These are phyloP conservation scores for Alentia gelatinosa DNA, from an alignment of 2,888 invertebrate genomes.

Conservation along the genomic window DNA sequence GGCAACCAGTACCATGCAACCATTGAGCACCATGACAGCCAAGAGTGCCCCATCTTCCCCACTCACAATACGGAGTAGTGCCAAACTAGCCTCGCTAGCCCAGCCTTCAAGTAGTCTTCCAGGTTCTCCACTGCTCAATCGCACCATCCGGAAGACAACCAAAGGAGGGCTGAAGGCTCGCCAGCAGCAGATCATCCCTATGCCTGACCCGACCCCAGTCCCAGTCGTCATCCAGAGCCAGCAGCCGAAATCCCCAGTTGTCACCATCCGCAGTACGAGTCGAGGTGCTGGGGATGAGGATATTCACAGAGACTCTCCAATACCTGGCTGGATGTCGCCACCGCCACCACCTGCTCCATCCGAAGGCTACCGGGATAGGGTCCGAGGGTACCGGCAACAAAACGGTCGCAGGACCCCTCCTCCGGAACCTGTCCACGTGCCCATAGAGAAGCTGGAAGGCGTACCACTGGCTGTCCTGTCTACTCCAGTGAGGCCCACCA, in stretches of 20 bases:
- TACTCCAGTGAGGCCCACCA: not conserved
- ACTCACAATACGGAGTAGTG: not conserved
- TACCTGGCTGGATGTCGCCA: not conserved
- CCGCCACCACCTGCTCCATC: not conserved
- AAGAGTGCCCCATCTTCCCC: not conserved
- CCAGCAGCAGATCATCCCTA: conserved; percentile 16
- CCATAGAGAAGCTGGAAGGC: not conserved
- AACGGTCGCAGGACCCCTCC: not conserved
- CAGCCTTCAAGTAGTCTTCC: not conserved
- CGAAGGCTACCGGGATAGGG: not conserved
- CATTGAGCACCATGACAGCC: too few species aligned
- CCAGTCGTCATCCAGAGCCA: conserved; percentile 1
- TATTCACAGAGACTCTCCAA: not conserved
- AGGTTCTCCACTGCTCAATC: not conserved
- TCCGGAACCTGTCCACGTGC: not conserved
- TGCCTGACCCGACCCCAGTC: conserved; percentile 24
- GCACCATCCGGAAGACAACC: not conserved
- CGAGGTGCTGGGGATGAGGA: not conserved
- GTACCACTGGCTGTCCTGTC: not conserved
- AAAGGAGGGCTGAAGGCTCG: not conserved
- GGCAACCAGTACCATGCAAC: too few species aligned
- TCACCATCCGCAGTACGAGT: conserved; percentile 48
- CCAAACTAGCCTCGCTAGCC: not conserved
- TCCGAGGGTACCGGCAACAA: not conserved
- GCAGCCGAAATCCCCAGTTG: not conserved